Percentiles rank a stretch among this genome's conserved stretches.
These are phyloP conservation scores for Iphiclides podalirius DNA, from an alignment of 2,888 invertebrate species.

Conservation along the genomic window DNA sequence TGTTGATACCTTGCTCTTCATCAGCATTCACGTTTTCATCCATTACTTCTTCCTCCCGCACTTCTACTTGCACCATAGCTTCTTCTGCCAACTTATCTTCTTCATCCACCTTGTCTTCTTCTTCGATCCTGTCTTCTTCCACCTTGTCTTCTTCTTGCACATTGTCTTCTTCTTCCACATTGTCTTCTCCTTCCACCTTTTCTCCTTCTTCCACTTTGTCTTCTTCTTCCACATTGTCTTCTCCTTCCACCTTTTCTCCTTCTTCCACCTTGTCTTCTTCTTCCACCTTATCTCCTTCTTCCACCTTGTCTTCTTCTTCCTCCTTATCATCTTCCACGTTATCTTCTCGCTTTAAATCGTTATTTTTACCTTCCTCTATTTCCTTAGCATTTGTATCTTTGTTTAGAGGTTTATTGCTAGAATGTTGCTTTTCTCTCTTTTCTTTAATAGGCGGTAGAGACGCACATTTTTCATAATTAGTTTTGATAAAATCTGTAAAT, in stretches of 20 bases:
- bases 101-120: slow-evolving; percentile 4
- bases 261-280: not conserved
- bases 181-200: not conserved
- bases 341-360: not conserved
- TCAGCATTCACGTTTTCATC: not conserved
- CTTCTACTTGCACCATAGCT: not conserved
- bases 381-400: not conserved
- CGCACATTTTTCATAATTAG: slow-evolving; percentile 31
- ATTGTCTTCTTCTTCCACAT: not conserved
- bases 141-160: not conserved
- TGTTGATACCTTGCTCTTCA: not conserved
- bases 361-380: not conserved
- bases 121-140: not conserved
- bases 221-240: not conserved
- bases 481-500: slow-evolving; percentile 42
- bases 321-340: too few species aligned
- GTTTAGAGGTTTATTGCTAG: not conserved
- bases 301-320: not conserved
- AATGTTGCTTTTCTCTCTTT: not conserved
- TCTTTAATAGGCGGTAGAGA: slow-evolving; percentile 36
- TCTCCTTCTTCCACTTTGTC: not conserved
- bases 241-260: not conserved
- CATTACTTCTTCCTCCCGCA: not conserved
- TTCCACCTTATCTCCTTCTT: not conserved
- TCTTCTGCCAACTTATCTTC: not conserved